A percentile compares a stretch with the other conserved stretches of the same genome.
phyloP scores from a whole-genome alignment of 2,888 invertebrate genomes.

The Priapulus caudatus region DNA sequence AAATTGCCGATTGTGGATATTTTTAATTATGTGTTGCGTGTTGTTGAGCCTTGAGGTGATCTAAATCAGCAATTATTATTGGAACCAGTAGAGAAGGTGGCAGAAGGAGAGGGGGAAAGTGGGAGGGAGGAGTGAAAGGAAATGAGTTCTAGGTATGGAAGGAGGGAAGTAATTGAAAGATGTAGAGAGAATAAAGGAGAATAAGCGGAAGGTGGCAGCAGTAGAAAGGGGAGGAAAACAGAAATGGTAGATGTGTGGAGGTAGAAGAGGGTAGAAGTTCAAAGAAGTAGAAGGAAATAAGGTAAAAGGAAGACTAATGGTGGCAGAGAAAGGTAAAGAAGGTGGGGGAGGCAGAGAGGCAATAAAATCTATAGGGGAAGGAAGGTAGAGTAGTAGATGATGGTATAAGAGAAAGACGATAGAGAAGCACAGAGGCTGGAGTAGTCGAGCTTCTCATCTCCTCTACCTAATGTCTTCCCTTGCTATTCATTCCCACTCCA shows the following conservation, averaged over 20 bases:
- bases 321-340: background rate
- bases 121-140: background rate
- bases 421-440: no score
- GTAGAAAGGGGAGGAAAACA: background rate
- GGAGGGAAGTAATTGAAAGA: background rate
- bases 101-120: background rate
- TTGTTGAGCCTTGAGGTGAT: no score
- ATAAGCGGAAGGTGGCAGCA: background rate
- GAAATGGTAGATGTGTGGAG: background rate
- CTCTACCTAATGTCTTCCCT: no score
- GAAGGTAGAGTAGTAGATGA: no score
- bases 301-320: background rate
- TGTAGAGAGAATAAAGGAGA: background rate
- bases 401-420: no score
- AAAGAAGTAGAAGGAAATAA: background rate
- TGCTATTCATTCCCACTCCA: no score
- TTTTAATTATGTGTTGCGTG: no score
- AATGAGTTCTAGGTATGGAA: background rate
- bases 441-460: no score
- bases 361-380: background rate
- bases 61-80: no score
- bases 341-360: background rate
- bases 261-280: background rate
- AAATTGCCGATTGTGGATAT: no score
- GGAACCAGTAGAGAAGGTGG: no score